A percentile compares a stretch with the other conserved stretches of the same genome.
Evolutionary conservation across 1,140 invertebrate genomes (phyloP).

Genomic region (Probaryconus sp.): DNA sequence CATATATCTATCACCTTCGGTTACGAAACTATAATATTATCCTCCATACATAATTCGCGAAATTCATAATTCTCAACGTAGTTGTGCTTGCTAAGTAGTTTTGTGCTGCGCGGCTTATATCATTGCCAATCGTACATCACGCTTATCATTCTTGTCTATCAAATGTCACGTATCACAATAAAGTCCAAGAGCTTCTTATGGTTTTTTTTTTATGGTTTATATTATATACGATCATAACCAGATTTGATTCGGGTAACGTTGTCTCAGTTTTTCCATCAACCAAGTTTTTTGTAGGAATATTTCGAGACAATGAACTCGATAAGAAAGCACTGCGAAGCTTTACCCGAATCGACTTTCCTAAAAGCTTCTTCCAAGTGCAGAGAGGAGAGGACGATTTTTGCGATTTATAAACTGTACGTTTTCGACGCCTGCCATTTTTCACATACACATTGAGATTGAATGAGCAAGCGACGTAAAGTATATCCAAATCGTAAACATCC

Average conservation of each 20-base stretch:
- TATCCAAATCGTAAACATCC: no score
- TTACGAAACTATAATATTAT: slow-evolving; percentile 52
- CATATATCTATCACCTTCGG: slow-evolving; percentile 52
- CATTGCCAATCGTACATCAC: slow-evolving; percentile 27
- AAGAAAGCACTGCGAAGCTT: no score
- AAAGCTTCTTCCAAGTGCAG: no score
- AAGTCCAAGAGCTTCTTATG: slow-evolving; percentile 23
- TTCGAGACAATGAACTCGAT: no score
- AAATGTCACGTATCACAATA: slow-evolving; percentile 13
- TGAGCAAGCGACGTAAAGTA: no score
- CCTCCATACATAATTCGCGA: slow-evolving; percentile 45
- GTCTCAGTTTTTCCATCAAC: slow-evolving; percentile 2
- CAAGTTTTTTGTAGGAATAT: no score
- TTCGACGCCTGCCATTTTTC: no score
- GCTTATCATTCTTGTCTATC: slow-evolving; percentile 29
- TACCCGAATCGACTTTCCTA: no score
- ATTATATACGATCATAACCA: no score
- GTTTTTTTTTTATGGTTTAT: slow-evolving; percentile 11
- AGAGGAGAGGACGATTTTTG: no score
- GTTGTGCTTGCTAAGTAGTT: slow-evolving; percentile 61
- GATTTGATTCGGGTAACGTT: background rate
- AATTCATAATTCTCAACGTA: slow-evolving; percentile 59
- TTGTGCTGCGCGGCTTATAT: slow-evolving; percentile 58
- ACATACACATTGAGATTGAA: no score
- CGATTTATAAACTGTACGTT: no score